Base-by-base conservation (phyloP, 1,140 invertebrate genomes). In the Procambarus virginalis region DNA sequence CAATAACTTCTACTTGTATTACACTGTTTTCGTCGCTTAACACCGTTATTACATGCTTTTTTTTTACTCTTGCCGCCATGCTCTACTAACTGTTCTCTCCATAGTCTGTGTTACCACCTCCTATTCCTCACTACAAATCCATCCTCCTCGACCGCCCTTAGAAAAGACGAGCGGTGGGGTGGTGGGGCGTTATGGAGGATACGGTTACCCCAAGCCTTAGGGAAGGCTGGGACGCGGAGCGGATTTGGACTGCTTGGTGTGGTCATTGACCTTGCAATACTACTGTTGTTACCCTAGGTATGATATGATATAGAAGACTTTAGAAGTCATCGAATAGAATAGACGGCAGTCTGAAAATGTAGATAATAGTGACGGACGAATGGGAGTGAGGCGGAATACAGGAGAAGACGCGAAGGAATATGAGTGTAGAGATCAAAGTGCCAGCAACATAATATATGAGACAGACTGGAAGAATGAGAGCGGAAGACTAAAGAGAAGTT, bases 191-290 rank as follows among this genome's bases (percentile, higher is more conserved):
- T 3, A 34, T 70, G 9, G 68, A 9, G n/a, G 22, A 73, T 10
- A n/a, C 10, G 68, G 2, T 73, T n/a, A n/a, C n/a, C n/a, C n/a
- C n/a, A n/a, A n/a, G n/a, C 22, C 68, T 73, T 73, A n/a, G 68
- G n/a, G 68, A 73, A n/a, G 68, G 68, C 10, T 73, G 12, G 5
- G 68, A 34, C 68, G 22, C 20, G 22, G n/a, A 22, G 68, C n/a
- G 68, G 68, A 73, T 73, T 73, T 20, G 68, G 68, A 73, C 34
- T 73, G 34, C 34, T 73, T 73, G 68, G n/a, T n/a, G n/a, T n/a
- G n/a, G n/a, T n/a, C n/a, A n/a, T n/a, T n/a, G n/a, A n/a, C n/a
- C n/a, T n/a, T n/a, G n/a, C n/a, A n/a, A n/a, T n/a, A n/a, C n/a
- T n/a, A n/a, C n/a, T n/a, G n/a, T n/a, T n/a, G n/a, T n/a, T n/a